Conservation (phyloP, 1,140 invertebrate genomes). For the Pogonomyrmex barbatus region DNA sequence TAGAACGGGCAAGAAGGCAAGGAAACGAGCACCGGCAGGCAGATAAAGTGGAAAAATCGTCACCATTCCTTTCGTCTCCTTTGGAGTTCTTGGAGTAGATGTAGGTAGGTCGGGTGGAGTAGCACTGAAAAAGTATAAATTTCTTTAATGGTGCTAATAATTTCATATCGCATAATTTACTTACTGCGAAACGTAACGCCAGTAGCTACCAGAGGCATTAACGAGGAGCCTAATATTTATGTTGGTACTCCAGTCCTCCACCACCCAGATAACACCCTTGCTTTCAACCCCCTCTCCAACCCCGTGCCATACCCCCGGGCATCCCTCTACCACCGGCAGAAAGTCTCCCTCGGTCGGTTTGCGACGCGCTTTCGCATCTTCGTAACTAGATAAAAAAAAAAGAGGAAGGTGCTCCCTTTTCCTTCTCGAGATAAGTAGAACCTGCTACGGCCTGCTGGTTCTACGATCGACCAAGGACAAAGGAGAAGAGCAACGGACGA, state of each 20-base stretch:
- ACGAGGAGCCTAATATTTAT: constrained; percentile 87
- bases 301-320: constrained; percentile 22
- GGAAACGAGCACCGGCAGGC: constrained; percentile 72
- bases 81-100: constrained; percentile 35
- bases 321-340: constrained; percentile 55
- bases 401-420: constrained; percentile 66
- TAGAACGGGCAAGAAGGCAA: constrained; percentile 61
- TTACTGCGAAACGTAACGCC: constrained; percentile 87
- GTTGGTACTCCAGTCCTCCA: constrained; percentile 84
- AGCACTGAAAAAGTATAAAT: constrained; percentile 85
- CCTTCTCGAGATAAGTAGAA: constrained; percentile 75
- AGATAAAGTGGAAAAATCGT: constrained; percentile 87
- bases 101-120: constrained; percentile 39
- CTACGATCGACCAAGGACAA: constrained; percentile 70
- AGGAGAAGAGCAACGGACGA: constrained; percentile 60
- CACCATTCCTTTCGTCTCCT: constrained; percentile 70
- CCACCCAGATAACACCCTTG: constrained; percentile 85
- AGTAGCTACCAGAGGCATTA: constrained; percentile 86
- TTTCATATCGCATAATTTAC: constrained; percentile 87
- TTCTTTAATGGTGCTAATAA: constrained; percentile 87
- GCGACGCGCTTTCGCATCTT: constrained; percentile 70
- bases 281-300: constrained; percentile 71
- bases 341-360: constrained; percentile 61
- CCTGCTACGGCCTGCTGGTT: constrained; percentile 51
- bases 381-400: constrained; percentile 82